Conservation (phyloP, 2,888 invertebrate genomes). For the Thelaira solivaga region DNA sequence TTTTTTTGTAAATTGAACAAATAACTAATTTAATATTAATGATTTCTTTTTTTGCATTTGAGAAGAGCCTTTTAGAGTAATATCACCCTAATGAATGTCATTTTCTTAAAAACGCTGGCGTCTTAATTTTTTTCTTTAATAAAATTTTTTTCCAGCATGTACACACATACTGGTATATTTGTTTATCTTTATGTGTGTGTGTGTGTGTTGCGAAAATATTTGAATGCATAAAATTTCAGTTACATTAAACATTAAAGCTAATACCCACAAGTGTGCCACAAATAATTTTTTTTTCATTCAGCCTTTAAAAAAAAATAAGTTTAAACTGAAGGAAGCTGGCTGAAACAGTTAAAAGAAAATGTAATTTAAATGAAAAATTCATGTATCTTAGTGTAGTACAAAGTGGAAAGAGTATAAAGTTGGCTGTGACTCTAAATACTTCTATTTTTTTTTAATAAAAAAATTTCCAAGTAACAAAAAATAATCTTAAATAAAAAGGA, state of each 20-base stretch:
- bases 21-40: too few species aligned
- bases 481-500: constrained; percentile 11
- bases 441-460: constrained; percentile 41
- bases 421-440: too few species aligned
- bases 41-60: too few species aligned
- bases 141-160: background rate
- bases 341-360: background rate
- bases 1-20: too few species aligned
- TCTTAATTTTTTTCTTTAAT: too few species aligned
- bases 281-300: constrained; percentile 25
- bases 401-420: constrained; percentile 38
- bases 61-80: too few species aligned
- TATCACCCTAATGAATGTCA: too few species aligned
- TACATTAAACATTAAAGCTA: constrained; percentile 57
- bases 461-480: constrained; percentile 34
- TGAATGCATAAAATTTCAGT: constrained; percentile 57
- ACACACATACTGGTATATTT: too few species aligned
- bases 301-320: background rate
- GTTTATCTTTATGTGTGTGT: background rate
- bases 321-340: background rate
- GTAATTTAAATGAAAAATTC: background rate
- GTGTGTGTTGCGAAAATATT: constrained; percentile 16
- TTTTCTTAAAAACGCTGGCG: too few species aligned
- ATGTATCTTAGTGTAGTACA: constrained; percentile 4
- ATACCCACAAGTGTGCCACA: constrained; percentile 62